Base-by-base conservation (phyloP, 2,797 vertebrate genomes). In the Cossypha dichroa region DNA sequence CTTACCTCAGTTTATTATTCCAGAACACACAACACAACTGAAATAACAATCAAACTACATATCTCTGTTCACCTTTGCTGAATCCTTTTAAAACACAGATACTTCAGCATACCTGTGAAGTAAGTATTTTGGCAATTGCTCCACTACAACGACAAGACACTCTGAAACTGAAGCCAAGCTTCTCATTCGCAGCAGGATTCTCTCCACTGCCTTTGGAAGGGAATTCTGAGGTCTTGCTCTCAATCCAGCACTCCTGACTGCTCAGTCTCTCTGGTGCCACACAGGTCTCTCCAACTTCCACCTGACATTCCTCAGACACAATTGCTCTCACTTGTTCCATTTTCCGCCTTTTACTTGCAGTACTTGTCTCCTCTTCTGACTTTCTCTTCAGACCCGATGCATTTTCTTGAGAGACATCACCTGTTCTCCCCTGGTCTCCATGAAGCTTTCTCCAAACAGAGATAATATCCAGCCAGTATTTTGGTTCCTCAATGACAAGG, bases 91-190 rank as follows among this genome's bases (percentile, higher is more conserved):
- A 72, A 51, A 40, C 19, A 36, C 0, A 33, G 29, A 20, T 4
- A 38, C 3, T 40, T 60, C 5, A 66, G 54, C 59, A 15, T 94
- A 99, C 98, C 99, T 99, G 99, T 25, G 98, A 49, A 34, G 95
- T 96, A 84, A 99, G 95, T 70, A 74, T 80, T 96, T 97, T 98
- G 48, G 98, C 97, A 81, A 99, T 41, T 1, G 97, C 93, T 85
- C 99, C 99, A 48, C 98, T 98, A 75, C 98, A 99, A 66, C 99
- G 99, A 97, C 99, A 99, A 77, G 98, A 99, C 79, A 99, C 98
- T 96, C 99, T 98, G 92, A 99, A 99, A 43, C 94, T 97, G 74
- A 97, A 69, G 59, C 54, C 15, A 1, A 48, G 11, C 49, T 83
- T 16, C 52, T 55, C 66, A 7, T 12, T 12, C 0, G 1, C 51